Evolutionary conservation across 2,797 vertebrate species (phyloP).

Genomic region (Pseudochaenichthys georgianus): DNA sequence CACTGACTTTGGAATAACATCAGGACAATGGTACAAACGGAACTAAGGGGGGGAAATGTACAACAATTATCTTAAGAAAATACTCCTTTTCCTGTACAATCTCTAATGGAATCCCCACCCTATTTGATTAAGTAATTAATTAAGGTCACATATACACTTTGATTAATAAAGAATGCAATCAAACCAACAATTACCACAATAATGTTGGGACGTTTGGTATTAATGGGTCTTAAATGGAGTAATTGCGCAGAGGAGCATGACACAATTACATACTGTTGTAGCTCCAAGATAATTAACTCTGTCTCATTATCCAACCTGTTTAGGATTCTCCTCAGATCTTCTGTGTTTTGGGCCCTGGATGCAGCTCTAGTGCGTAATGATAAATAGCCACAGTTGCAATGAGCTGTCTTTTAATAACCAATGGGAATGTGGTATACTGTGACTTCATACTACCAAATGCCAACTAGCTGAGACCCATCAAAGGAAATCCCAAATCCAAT

Average conservation of each 20-base stretch:
- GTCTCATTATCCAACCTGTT: slow-evolving; percentile 70
- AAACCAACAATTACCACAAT: slow-evolving; percentile 57
- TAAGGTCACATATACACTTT: slow-evolving; percentile 51
- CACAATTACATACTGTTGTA: slow-evolving; percentile 54
- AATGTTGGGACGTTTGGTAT: slow-evolving; percentile 53
- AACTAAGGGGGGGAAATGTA: slow-evolving; percentile 9
- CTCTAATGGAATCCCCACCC: slow-evolving; percentile 19
- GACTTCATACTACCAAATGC: slow-evolving; percentile 42
- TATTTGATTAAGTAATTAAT: slow-evolving; percentile 56
- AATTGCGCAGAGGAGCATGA: slow-evolving; percentile 58
- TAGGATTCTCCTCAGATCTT: slow-evolving; percentile 59
- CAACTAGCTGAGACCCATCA: slow-evolving; percentile 28
- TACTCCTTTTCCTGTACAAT: slow-evolving; percentile 12
- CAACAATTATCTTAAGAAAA: slow-evolving; percentile 15
- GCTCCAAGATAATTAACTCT: slow-evolving; percentile 68
- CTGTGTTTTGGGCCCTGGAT: slow-evolving; percentile 48
- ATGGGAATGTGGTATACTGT: neutral
- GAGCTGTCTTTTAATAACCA: slow-evolving; percentile 10
- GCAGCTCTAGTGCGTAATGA: neutral
- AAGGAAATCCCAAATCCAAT: slow-evolving; percentile 54
- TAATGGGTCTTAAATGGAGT: slow-evolving; percentile 71
- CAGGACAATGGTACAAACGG: slow-evolving; percentile 4
- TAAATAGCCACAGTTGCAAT: slow-evolving; percentile 28
- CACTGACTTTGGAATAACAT: slow-evolving; percentile 13
- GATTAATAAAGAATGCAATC: slow-evolving; percentile 66